Evolutionary conservation across 2,888 invertebrate genomes (phyloP).

Genomic region (Apocheima hispidaria): DNA sequence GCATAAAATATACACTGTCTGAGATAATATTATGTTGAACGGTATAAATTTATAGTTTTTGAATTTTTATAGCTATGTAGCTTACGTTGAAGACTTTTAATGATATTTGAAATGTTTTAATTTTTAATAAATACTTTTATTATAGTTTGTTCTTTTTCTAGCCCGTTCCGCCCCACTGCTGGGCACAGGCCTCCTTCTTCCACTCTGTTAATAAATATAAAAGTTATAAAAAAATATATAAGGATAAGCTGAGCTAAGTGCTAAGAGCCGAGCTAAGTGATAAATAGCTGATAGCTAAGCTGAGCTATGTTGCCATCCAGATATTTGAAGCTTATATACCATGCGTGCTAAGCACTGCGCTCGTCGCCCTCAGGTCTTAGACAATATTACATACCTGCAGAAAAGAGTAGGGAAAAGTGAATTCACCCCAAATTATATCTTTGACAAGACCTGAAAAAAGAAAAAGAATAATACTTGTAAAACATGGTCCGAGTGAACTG

Average conservation of each 20-base stretch:
- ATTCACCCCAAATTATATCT: conserved; percentile 79
- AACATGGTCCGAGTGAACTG: background rate
- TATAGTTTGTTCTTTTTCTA: background rate
- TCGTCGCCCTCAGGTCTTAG: too few relatives aligned
- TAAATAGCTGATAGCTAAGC: too few relatives aligned
- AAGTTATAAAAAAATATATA: too few relatives aligned
- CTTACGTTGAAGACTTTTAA: background rate
- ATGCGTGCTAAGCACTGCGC: too few relatives aligned
- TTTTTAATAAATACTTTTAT: background rate
- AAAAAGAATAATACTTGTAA: background rate
- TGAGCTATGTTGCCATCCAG: too few relatives aligned
- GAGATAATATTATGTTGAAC: background rate
- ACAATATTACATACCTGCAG: conserved; percentile 66
- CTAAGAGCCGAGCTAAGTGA: too few relatives aligned
- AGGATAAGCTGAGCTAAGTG: too few relatives aligned
- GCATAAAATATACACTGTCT: conserved; percentile 2
- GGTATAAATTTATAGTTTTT: background rate
- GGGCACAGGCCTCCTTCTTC: too few relatives aligned
- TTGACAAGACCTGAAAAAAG: conserved; percentile 72
- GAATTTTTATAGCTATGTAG: background rate
- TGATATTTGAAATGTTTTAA: background rate
- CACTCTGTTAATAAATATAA: too few relatives aligned
- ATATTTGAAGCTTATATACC: too few relatives aligned
- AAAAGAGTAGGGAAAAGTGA: conserved; percentile 79
- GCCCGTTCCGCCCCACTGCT: too few relatives aligned